phyloP scores from a whole-genome alignment of 2,797 vertebrate species.

The Melanotaenia maccullochi region DNA sequence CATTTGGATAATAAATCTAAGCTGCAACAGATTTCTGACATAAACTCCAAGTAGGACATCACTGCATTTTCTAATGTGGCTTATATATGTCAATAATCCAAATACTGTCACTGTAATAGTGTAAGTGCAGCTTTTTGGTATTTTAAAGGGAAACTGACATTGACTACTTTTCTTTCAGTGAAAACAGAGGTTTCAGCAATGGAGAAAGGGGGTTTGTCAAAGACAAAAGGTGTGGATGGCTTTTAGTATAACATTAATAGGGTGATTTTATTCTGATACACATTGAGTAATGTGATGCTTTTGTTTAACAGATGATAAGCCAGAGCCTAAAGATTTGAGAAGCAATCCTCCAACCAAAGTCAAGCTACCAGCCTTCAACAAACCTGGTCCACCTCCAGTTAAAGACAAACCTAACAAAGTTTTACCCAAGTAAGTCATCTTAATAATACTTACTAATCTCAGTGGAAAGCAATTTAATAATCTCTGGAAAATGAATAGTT shows the following conservation, averaged over 20 bases:
- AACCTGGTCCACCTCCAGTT: constrained; percentile 81
- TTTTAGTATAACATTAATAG: neutral
- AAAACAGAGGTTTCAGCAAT: constrained; percentile 65
- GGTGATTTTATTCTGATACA: neutral
- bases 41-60: neutral
- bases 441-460: constrained; percentile 11
- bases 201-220: constrained; percentile 67
- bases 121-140: neutral
- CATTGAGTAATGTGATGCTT: neutral
- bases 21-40: neutral
- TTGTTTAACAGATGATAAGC: constrained; percentile 66
- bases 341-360: constrained; percentile 82
- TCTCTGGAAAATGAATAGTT: constrained; percentile 27
- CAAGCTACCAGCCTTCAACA: constrained; percentile 80
- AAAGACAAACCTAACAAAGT: constrained; percentile 81
- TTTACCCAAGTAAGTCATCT: constrained; percentile 82
- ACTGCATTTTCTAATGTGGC: neutral
- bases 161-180: constrained; percentile 39
- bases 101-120: neutral
- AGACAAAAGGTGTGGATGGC: constrained; percentile 68
- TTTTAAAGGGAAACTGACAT: neutral
- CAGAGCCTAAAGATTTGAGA: constrained; percentile 78
- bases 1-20: neutral
- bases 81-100: neutral
- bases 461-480: neutral